Evolutionary conservation across 2,797 vertebrate genomes (phyloP).

Genomic region (Helarctos malayanus): DNA sequence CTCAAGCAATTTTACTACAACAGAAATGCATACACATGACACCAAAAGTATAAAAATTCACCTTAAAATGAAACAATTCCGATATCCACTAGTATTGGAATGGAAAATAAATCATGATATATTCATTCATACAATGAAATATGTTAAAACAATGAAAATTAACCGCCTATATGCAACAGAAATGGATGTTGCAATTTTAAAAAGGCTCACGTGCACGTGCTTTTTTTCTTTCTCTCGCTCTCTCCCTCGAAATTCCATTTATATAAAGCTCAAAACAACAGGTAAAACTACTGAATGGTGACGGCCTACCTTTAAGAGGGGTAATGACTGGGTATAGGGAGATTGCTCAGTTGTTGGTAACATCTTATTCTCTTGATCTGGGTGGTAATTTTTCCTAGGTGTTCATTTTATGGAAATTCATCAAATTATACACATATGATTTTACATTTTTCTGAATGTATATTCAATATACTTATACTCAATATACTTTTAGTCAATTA

Average conservation of each 20-base stretch:
- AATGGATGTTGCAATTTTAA: conserved; percentile 23
- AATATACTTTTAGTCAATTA: not conserved
- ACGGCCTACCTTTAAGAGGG: not conserved
- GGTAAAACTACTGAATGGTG: not conserved
- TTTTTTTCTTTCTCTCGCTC: no score
- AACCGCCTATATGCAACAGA: not conserved
- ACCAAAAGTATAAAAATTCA: not conserved
- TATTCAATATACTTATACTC: not conserved
- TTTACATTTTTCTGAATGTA: conserved; percentile 3
- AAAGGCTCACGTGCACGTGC: not conserved
- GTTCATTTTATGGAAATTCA: conserved; percentile 23
- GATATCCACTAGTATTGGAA: not conserved
- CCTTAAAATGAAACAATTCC: not conserved
- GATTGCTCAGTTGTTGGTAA: not conserved
- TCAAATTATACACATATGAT: conserved; percentile 5
- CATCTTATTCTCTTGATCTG: conserved; percentile 16
- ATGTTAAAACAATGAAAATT: conserved; percentile 54
- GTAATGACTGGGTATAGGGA: not conserved
- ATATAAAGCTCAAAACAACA: conserved; percentile 28
- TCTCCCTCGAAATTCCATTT: not conserved
- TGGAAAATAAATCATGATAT: not conserved
- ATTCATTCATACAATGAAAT: not conserved
- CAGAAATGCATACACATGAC: not conserved
- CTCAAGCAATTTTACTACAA: conserved; percentile 1
- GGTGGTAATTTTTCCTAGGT: not conserved